Evolutionary conservation across 2,888 invertebrate genomes (phyloP), one percentile per base, ranked within the genome.

Genomic region (Seira musarum): DNA sequence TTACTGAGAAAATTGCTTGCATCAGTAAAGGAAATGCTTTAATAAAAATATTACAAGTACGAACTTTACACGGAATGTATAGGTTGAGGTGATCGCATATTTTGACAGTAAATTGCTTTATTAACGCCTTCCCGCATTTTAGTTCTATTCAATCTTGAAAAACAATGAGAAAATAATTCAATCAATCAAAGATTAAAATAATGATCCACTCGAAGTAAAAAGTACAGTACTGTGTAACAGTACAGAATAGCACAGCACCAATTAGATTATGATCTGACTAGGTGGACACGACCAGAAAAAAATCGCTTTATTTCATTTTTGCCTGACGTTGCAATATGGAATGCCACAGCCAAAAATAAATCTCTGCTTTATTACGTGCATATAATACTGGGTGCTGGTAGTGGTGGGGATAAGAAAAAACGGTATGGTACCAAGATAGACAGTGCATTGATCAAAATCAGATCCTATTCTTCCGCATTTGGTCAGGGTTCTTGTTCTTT

Each of bases 381-480:
- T 60, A 60, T 17, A 15, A 60, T 60, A 17, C 21, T n/a, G 3
- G 46, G 49, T 22, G 10, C 46, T 15, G 40, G 22, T 67, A 49
- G 49, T 67, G 67, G 49, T 67, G 49, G 35, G 1, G n/a, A 65
- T n/a, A 22, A 8, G 35, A 64, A n/a, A 24, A 21, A 49, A 67
- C 49, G 46, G 21, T n/a, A n/a, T 46, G 30, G 49, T 49, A 67
- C 68, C 75, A n/a, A n/a, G n/a, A n/a, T n/a, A n/a, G n/a, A n/a
- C n/a, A n/a, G n/a, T n/a, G n/a, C n/a, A n/a, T n/a, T n/a, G n/a
- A n/a, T n/a, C n/a, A n/a, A n/a, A n/a, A n/a, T n/a, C n/a, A n/a
- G n/a, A n/a, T n/a, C n/a, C n/a, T n/a, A n/a, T n/a, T n/a, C n/a
- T 75, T 75, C 75, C 75, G 68, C 75, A 75, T 75, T 68, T 75